Evolutionary conservation across 2,113 vertebrate genomes (phyloP), one percentile per base, ranked within the genome.

Genomic region (Centropristis striata): DNA sequence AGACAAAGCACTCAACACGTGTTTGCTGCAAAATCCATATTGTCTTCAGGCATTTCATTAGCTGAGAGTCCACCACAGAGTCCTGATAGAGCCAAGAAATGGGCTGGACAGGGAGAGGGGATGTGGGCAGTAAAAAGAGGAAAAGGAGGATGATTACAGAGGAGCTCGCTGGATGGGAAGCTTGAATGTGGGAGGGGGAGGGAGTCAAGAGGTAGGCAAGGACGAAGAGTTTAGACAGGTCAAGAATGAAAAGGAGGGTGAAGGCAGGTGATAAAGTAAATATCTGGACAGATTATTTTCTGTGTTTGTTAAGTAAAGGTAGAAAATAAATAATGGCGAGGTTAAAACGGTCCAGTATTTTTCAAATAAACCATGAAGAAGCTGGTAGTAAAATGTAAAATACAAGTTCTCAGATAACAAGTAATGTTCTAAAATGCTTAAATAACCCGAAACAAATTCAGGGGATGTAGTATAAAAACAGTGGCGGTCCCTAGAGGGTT

Each of bases 41-140:
- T 71, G 37, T 68, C 44, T 32, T 44, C 49, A 61, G 37, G 70
- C 44, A 65, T 78, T 61, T 86, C 23, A 41, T 50, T 74, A 60
- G 51, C 32, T n/a, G 11, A 51, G 66, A 53, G 60, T 47, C 37
- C 14, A 55, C 75, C 51, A 41, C 51, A 32, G 44, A 65, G 44
- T 59, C 61, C 70, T 75, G 71, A 60, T 49, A 78, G 41, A 57
- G 47, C 74, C 58, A 57, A 67, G 39, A n/a, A n/a, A 20, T 47
- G 55, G 61, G 23, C 46, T 57, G 60, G 69, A 55, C 64, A 74
- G 59, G 32, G 16, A 68, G 15, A 67, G 44, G 53, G 57, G 39
- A 63, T n/a, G 47, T 23, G 4, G 46, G 74, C 21, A 51, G 39
- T 63, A 70, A 77, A 66, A 81, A 18, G 51, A 71, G 72, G 41